Conservation (phyloP, 2,113 vertebrate species). For the Picathartes gymnocephalus region DNA sequence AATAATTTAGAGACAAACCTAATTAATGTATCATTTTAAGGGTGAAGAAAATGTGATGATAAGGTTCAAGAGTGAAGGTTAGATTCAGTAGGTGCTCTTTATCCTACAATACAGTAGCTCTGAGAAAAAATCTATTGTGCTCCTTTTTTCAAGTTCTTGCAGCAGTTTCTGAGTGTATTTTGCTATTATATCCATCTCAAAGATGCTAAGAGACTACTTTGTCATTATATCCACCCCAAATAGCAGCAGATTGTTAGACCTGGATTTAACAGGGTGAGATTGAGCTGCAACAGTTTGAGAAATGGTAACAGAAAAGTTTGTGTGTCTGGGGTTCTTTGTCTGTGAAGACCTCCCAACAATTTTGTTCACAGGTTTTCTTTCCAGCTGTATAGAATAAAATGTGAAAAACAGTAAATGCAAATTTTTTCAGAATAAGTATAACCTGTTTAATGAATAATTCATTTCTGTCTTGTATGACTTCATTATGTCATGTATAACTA, state of each 20-base stretch:
- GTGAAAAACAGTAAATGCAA: neutral
- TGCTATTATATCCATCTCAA: neutral
- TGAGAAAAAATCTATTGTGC: neutral
- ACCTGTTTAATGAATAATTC: slow-evolving; percentile 36
- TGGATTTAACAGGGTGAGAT: neutral
- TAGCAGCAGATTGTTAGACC: neutral
- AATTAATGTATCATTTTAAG: neutral
- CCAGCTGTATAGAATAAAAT: neutral
- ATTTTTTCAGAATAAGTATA: slow-evolving; percentile 13
- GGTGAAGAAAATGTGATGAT: neutral
- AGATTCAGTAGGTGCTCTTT: neutral
- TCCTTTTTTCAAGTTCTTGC: neutral
- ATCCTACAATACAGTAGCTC: neutral
- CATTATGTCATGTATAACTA: slow-evolving; percentile 60
- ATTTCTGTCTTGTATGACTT: slow-evolving; percentile 50
- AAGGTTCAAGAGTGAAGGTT: neutral
- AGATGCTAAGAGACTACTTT: neutral
- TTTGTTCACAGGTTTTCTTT: neutral
- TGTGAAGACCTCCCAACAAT: neutral
- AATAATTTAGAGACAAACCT: neutral
- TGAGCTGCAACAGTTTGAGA: neutral
- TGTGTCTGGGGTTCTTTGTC: neutral
- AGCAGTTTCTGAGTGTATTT: neutral
- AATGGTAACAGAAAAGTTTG: neutral
- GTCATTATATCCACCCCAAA: neutral